Base-by-base conservation (phyloP, 1,140 invertebrate genomes). In the Drusus annulatus region DNA sequence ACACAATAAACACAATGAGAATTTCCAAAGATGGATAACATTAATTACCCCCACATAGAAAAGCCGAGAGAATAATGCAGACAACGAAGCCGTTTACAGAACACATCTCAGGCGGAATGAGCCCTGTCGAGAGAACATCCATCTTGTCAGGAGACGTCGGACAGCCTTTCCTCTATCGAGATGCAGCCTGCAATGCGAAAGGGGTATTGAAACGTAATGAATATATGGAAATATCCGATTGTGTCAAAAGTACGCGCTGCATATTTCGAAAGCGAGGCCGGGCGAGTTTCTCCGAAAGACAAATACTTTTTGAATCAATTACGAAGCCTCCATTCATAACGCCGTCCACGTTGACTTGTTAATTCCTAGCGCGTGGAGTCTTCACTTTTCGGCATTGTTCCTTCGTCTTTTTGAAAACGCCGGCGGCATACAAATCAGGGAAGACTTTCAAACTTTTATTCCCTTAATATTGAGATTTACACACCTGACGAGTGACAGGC, bases 351-450 rank as follows among this genome's bases (percentile, higher is more conserved):
- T 56, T 13, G 25, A 31, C 15, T 65, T 78, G 65, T 36, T 76
- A 76, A 82, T 82, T 82, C 81, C 31, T 45, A 56, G 13, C 81
- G 60, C 52, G 77, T 65, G 68, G 62, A 28, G 60, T 76, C 76
- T 76, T 79, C 81, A 82, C 81, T 79, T 79, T 82, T 82, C 52
- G 62, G 76, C 58, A 71, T 82, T 82, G 81, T 79, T 68, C 45
- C 58, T 76, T 76, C 36, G 74, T 73, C 80, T 79, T 79, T 73
- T 16, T 62, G 52, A 51, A 54, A 45, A 79, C 71, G 71, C 31
- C 63, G 77, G 23, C 62, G 73, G 81, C 81, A 82, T 82, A 58
- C 28, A 45, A 78, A 82, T 76, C 19, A 75, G 71, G 68, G 19
- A 45, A 45, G 36, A 45, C 36, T 45, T 45, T 13, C 36, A 45